Percentiles rank a stretch among this genome's conserved stretches.
Conservation (phyloP, 2,888 invertebrate species). For the Tipula confusa region DNA sequence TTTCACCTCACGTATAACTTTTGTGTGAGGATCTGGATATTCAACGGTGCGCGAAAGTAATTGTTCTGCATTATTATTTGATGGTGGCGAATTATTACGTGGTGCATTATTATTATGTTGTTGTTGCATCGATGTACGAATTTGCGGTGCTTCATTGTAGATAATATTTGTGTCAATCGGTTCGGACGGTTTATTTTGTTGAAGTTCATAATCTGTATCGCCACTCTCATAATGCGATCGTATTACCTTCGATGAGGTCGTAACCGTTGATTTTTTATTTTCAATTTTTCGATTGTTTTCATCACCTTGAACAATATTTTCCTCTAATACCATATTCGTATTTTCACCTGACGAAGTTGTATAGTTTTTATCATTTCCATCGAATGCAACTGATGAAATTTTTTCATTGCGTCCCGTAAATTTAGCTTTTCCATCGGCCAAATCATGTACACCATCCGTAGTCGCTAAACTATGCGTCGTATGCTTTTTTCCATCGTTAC, state of each 20-base stretch:
- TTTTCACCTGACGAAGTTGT: constrained; percentile 51
- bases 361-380: constrained; percentile 55
- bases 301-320: constrained; percentile 53
- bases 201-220: constrained; percentile 35
- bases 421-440: constrained; percentile 61
- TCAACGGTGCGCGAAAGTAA: constrained; percentile 57
- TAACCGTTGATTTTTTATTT: constrained; percentile 46
- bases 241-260: constrained; percentile 44
- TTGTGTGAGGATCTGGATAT: constrained; percentile 62
- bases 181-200: not conserved
- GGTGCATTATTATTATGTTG: not conserved
- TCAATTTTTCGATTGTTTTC: constrained; percentile 50
- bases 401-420: constrained; percentile 63
- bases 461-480: constrained; percentile 58
- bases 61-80: constrained; percentile 46
- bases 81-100: constrained; percentile 37
- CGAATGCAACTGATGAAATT: constrained; percentile 53
- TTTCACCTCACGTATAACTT: constrained; percentile 63
- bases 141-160: constrained; percentile 26
- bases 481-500: constrained; percentile 61
- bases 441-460: constrained; percentile 60
- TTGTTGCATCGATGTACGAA: not conserved
- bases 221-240: constrained; percentile 43
- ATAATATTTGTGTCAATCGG: constrained; percentile 31
- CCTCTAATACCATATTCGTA: constrained; percentile 51